These are phyloP conservation scores for Hydriomena furcata DNA, from an alignment of 2,888 invertebrate species.

Conservation along the genomic window DNA sequence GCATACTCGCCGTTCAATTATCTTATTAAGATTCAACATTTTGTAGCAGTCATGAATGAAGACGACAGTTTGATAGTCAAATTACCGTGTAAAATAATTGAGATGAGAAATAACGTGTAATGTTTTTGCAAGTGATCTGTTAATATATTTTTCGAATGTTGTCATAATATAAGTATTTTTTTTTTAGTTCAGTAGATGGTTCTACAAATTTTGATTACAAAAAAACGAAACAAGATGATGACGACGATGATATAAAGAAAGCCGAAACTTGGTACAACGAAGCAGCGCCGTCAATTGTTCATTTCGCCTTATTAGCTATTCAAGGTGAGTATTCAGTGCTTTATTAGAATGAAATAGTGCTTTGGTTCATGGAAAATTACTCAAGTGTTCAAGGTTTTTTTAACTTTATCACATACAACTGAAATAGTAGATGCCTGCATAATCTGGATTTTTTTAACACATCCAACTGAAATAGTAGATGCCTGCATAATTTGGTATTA, in stretches of 20 bases:
- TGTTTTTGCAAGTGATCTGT: constrained; percentile 19
- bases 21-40: constrained; percentile 34
- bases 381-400: background rate
- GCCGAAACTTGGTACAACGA: constrained; percentile 34
- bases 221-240: constrained; percentile 18
- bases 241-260: constrained; percentile 31
- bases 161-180: background rate
- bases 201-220: background rate
- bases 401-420: too few relatives aligned
- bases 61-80: constrained; percentile 57
- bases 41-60: constrained; percentile 60
- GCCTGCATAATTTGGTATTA: too few relatives aligned
- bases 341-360: background rate
- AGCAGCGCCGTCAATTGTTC: constrained; percentile 35
- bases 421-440: too few relatives aligned
- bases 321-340: constrained; percentile 47
- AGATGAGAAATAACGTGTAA: constrained; percentile 50
- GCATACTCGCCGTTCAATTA: constrained; percentile 29
- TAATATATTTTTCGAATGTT: too few relatives aligned
- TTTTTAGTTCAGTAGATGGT: constrained; percentile 17
- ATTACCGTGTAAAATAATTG: constrained; percentile 42
- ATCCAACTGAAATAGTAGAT: too few relatives aligned
- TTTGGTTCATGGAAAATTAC: background rate
- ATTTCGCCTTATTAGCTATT: constrained; percentile 43
- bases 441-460: too few relatives aligned